phyloP scores from a whole-genome alignment of 2,888 invertebrate genomes.

The Xanthia togata region DNA sequence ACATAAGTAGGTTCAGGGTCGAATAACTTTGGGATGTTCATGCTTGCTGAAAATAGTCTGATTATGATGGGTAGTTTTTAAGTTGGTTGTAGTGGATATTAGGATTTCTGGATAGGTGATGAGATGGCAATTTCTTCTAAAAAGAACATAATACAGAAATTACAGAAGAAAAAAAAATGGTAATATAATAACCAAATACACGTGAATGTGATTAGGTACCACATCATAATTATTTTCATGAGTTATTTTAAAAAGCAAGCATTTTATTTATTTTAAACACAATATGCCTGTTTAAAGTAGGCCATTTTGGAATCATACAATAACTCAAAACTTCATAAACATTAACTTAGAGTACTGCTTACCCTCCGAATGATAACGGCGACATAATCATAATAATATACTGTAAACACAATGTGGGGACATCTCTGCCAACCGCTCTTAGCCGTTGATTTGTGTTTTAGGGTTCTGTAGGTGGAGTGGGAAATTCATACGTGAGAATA shows the following conservation, averaged over 20 bases:
- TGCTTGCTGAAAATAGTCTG: slow-evolving; percentile 18
- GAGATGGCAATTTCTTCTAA: background rate
- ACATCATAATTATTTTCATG: too few species aligned
- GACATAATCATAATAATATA: slow-evolving; percentile 42
- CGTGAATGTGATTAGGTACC: too few species aligned
- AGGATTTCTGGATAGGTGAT: background rate
- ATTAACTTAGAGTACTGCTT: slow-evolving; percentile 21
- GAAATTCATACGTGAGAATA: background rate
- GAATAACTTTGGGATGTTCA: slow-evolving; percentile 43
- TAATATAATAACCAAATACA: too few species aligned
- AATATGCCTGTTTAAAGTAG: background rate
- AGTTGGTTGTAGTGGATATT: too few species aligned
- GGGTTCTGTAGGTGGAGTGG: slow-evolving; percentile 16
- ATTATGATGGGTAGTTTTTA: background rate
- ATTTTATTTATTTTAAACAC: background rate
- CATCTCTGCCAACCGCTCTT: slow-evolving; percentile 58
- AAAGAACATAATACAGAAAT: too few species aligned
- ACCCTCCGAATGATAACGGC: slow-evolving; percentile 42
- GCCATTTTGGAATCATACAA: background rate
- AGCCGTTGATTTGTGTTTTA: slow-evolving; percentile 51
- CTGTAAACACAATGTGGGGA: slow-evolving; percentile 43
- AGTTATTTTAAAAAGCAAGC: background rate
- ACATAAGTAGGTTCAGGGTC: slow-evolving; percentile 54
- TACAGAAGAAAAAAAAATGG: too few species aligned
- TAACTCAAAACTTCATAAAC: slow-evolving; percentile 6